Evolutionary conservation across 2,888 invertebrate genomes (phyloP).

Genomic region (Epiblema foenella): DNA sequence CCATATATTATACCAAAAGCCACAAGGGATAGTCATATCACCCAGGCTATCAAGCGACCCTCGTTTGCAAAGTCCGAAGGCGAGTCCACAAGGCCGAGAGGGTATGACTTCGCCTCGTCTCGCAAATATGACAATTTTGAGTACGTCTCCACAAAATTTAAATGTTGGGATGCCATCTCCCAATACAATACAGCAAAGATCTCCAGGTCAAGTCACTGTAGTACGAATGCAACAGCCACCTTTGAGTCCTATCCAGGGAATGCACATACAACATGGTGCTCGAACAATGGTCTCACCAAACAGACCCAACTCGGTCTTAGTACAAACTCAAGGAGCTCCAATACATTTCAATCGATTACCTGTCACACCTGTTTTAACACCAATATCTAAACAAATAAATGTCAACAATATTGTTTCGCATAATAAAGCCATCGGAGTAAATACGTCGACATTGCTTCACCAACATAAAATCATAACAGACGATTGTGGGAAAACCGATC

Average conservation of each 20-base stretch:
- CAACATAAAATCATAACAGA: slow-evolving; percentile 72
- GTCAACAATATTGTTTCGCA: slow-evolving; percentile 75
- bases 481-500: slow-evolving; percentile 69
- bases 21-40: slow-evolving; percentile 76
- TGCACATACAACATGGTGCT: slow-evolving; percentile 72
- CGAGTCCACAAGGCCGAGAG: slow-evolving; percentile 65
- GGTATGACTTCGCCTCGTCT: slow-evolving; percentile 71
- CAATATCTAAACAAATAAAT: slow-evolving; percentile 84
- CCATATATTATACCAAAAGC: slow-evolving; percentile 78
- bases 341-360: slow-evolving; percentile 84
- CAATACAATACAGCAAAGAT: slow-evolving; percentile 71
- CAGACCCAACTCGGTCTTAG: slow-evolving; percentile 76
- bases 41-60: slow-evolving; percentile 73
- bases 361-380: slow-evolving; percentile 83
- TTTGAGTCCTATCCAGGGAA: slow-evolving; percentile 75
- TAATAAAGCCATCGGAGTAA: slow-evolving; percentile 64
- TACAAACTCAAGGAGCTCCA: slow-evolving; percentile 76
- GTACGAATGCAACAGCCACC: slow-evolving; percentile 82
- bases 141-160: slow-evolving; percentile 69
- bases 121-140: slow-evolving; percentile 74
- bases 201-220: slow-evolving; percentile 80
- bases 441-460: slow-evolving; percentile 61
- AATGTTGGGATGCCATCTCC: slow-evolving; percentile 72
- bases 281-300: slow-evolving; percentile 78
- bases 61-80: slow-evolving; percentile 75